phyloP scores from a whole-genome alignment of 2,113 vertebrate genomes.

The Ursus arctos region DNA sequence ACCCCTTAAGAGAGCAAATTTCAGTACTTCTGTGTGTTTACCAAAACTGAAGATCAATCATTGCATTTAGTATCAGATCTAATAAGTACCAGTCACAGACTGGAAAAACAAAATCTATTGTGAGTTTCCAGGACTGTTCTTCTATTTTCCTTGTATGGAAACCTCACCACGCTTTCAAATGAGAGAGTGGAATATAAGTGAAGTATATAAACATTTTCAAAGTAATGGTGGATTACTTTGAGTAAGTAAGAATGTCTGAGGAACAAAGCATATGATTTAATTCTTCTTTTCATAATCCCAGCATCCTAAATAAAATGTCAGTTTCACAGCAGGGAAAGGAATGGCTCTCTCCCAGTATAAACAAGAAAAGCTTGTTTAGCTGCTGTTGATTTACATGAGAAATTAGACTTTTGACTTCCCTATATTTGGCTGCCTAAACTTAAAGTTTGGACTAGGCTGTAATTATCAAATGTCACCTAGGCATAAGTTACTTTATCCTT shows the following conservation, averaged over 20 bases:
- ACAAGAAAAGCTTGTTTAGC: background rate
- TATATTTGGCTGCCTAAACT: conserved; percentile 33
- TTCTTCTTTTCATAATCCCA: background rate
- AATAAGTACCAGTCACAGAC: background rate
- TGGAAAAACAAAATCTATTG: background rate
- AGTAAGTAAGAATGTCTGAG: background rate
- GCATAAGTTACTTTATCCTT: conserved; percentile 37
- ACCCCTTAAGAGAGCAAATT: background rate
- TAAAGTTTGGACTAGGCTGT: background rate
- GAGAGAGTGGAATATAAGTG: background rate
- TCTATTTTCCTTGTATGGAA: background rate
- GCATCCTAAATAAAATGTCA: background rate
- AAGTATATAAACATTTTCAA: conserved; percentile 26
- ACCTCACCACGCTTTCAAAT: background rate
- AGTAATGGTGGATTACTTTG: background rate
- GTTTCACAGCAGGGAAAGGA: background rate
- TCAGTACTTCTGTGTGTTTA: background rate
- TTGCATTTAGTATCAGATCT: background rate
- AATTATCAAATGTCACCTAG: conserved; percentile 24
- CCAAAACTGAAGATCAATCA: background rate
- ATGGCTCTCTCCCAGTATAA: background rate
- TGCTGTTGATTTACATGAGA: conserved; percentile 30
- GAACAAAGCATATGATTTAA: background rate
- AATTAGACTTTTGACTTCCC: conserved; percentile 13
- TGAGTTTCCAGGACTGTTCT: background rate